These are phyloP conservation scores for Cavia porcellus DNA, from an alignment of 2,113 vertebrate genomes.

Conservation along the genomic window DNA sequence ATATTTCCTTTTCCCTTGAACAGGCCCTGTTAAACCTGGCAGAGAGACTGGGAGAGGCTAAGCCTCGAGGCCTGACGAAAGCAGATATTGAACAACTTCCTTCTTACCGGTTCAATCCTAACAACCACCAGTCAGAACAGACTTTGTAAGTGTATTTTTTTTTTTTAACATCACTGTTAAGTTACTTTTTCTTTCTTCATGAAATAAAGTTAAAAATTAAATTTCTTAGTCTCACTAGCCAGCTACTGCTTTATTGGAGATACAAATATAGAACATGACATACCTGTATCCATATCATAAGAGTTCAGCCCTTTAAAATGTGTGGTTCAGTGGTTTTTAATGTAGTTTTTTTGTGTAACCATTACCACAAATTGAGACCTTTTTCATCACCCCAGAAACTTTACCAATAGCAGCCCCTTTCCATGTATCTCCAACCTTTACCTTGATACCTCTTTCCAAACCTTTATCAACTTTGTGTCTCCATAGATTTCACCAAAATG, in stretches of 20 bases:
- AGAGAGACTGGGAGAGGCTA: constrained; percentile 97
- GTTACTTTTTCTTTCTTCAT: not conserved
- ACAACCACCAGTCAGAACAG: constrained; percentile 99
- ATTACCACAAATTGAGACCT: constrained; percentile 13
- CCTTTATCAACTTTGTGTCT: not conserved
- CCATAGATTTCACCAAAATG: not conserved
- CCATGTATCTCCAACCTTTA: not conserved
- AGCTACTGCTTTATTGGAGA: not conserved
- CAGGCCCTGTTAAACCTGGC: constrained; percentile 97
- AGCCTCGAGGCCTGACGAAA: constrained; percentile 97
- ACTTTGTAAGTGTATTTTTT: constrained; percentile 92
- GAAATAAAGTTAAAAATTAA: constrained; percentile 48
- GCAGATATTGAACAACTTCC: constrained; percentile 99
- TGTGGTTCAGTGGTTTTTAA: not conserved
- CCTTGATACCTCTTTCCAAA: not conserved
- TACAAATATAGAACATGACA: not conserved
- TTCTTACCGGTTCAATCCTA: constrained; percentile 98
- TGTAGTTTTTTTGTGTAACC: not conserved
- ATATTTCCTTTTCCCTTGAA: constrained; percentile 28
- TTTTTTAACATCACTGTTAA: not conserved
- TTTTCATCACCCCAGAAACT: not conserved
- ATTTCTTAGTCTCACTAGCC: constrained; percentile 9
- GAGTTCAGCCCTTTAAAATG: not conserved
- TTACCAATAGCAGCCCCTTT: not conserved
- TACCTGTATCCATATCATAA: not conserved